These are phyloP conservation scores for Sylvia borin DNA, from an alignment of 2,797 vertebrate genomes.

Conservation along the genomic window DNA sequence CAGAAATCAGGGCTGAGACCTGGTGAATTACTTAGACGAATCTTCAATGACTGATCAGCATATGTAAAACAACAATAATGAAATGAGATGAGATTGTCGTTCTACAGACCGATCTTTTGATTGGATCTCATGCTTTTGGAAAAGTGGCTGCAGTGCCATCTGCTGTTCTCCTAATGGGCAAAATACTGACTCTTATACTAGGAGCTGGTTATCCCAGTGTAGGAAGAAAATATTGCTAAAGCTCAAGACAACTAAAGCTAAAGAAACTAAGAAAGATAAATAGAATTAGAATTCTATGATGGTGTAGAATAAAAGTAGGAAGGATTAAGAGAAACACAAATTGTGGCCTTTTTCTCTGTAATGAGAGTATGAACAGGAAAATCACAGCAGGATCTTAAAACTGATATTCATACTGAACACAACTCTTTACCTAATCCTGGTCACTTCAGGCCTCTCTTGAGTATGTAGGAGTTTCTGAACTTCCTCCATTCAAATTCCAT, in stretches of 20 bases:
- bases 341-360: not conserved
- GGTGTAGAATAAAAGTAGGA: not conserved
- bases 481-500: not conserved
- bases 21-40: not conserved
- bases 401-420: not conserved
- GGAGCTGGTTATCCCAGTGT: not conserved
- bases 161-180: not conserved
- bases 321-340: not conserved
- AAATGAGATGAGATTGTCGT: not conserved
- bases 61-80: not conserved
- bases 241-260: not conserved
- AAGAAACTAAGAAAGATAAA: not conserved
- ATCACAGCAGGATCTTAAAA: not conserved
- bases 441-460: not conserved
- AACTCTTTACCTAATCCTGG: not conserved
- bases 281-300: not conserved
- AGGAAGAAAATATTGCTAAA: not conserved
- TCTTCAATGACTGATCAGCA: not conserved
- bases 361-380: not conserved
- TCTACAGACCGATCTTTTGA: not conserved
- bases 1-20: not conserved
- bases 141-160: constrained; percentile 27
- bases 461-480: not conserved
- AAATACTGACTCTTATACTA: not conserved
- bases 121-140: not conserved